Conservation (phyloP, 2,888 invertebrate species). For the Chymomyza procnemis region DNA sequence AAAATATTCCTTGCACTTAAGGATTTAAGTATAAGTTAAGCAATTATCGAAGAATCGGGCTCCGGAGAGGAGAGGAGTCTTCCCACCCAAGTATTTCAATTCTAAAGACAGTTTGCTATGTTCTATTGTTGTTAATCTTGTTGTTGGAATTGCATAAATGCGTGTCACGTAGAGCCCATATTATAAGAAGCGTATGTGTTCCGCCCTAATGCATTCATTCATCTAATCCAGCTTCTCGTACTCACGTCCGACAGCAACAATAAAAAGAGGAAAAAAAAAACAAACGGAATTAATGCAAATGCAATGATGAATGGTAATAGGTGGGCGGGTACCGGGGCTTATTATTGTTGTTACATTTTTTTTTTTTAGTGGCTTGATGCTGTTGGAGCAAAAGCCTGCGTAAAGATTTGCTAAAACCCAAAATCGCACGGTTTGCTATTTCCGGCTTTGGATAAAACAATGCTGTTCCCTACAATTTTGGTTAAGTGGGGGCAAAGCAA, state of each 20-base stretch:
- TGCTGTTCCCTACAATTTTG: not conserved
- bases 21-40: too few species aligned
- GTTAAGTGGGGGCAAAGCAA: too few species aligned
- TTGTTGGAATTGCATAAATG: conserved; percentile 47
- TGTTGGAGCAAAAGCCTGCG: conserved; percentile 62
- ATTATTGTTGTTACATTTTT: not conserved
- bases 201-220: conserved; percentile 13
- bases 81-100: not conserved
- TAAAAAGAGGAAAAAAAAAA: not conserved
- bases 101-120: not conserved
- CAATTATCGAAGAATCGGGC: not conserved
- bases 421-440: not conserved
- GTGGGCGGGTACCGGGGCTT: conserved; percentile 13
- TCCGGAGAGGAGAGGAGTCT: not conserved
- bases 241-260: too few species aligned
- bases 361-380: not conserved
- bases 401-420: conserved; percentile 45
- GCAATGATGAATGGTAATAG: conserved; percentile 21
- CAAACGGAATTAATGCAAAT: conserved; percentile 29
- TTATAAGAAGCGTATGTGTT: conserved; percentile 21
- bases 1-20: too few species aligned
- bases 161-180: conserved; percentile 48
- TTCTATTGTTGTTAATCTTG: not conserved
- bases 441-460: conserved; percentile 2
- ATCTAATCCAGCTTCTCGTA: conserved; percentile 5